Conservation (phyloP, 2,113 vertebrate genomes). For the Trinectes maculatus region DNA sequence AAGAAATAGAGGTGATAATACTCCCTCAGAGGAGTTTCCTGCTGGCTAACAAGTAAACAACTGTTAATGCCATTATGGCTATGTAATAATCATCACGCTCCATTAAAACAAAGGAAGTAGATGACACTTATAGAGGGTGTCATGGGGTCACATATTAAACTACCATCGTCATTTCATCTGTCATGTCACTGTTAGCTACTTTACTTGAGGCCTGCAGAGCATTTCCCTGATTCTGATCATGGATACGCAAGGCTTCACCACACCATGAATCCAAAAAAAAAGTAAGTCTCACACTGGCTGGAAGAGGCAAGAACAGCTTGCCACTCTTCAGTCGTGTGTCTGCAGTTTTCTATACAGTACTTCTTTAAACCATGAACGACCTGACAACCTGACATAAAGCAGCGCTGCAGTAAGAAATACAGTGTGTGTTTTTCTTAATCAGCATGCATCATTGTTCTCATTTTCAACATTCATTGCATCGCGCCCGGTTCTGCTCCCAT, state of each 20-base stretch:
- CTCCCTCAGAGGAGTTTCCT: no score
- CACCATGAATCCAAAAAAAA: slow-evolving; percentile 21
- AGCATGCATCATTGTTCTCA: slow-evolving; percentile 29
- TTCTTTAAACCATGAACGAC: neutral
- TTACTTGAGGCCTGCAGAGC: slow-evolving; percentile 11
- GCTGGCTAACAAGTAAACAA: no score
- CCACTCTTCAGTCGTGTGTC: slow-evolving; percentile 17
- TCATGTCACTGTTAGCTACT: no score
- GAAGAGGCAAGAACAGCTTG: slow-evolving; percentile 38
- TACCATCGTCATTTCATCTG: no score
- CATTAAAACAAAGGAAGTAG: no score
- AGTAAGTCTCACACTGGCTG: slow-evolving; percentile 28
- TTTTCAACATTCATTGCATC: slow-evolving; percentile 29
- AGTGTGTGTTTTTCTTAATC: slow-evolving; percentile 24
- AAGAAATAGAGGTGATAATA: no score
- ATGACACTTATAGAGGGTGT: no score
- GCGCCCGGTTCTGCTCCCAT: slow-evolving; percentile 14
- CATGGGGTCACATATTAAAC: no score
- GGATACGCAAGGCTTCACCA: slow-evolving; percentile 3
- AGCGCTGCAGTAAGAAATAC: neutral
- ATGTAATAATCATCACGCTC: no score
- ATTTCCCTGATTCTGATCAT: slow-evolving; percentile 17
- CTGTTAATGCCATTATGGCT: no score
- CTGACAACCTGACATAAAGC: slow-evolving; percentile 10
- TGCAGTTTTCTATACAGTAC: neutral